A percentile compares a stretch with the other conserved stretches of the same genome.
These are phyloP conservation scores for Ceriagrion tenellum DNA, from an alignment of 2,888 invertebrate species.

Conservation along the genomic window DNA sequence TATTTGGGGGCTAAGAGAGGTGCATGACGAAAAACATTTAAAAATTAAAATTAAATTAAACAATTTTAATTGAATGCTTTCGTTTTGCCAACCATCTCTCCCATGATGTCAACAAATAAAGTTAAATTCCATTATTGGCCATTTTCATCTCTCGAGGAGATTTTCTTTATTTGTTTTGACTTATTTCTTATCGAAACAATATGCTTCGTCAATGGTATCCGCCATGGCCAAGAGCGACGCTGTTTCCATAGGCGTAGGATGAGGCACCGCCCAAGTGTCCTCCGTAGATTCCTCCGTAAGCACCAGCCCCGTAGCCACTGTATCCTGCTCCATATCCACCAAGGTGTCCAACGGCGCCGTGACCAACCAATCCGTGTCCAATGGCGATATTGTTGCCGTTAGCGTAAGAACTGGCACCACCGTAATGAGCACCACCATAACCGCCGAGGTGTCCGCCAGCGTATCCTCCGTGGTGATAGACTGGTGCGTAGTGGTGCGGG, in stretches of 20 bases:
- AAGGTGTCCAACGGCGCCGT: neutral
- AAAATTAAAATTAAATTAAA: too few relatives aligned
- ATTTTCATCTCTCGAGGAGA: too few relatives aligned
- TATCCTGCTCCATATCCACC: neutral
- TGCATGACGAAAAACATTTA: too few relatives aligned
- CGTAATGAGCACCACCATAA: neutral
- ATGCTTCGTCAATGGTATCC: neutral
- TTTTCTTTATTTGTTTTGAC: too few relatives aligned
- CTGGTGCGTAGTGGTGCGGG: constrained; percentile 4
- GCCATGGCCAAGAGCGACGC: neutral
- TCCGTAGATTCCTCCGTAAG: neutral
- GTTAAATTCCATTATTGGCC: too few relatives aligned
- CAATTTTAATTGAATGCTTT: too few relatives aligned
- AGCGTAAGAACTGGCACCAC: neutral
- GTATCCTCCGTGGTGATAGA: constrained; percentile 14
- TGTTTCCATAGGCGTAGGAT: neutral
- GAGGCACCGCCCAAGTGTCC: neutral
- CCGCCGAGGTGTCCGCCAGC: neutral
- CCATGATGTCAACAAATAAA: too few relatives aligned
- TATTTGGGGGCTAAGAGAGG: too few relatives aligned
- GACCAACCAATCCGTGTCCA: constrained; percentile 11
- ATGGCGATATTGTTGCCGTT: constrained; percentile 48
- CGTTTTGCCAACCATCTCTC: too few relatives aligned
- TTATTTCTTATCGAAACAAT: neutral
- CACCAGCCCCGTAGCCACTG: too few relatives aligned